Conservation (phyloP, 1,140 invertebrate species). For the Caenorhabditis elegans region DNA sequence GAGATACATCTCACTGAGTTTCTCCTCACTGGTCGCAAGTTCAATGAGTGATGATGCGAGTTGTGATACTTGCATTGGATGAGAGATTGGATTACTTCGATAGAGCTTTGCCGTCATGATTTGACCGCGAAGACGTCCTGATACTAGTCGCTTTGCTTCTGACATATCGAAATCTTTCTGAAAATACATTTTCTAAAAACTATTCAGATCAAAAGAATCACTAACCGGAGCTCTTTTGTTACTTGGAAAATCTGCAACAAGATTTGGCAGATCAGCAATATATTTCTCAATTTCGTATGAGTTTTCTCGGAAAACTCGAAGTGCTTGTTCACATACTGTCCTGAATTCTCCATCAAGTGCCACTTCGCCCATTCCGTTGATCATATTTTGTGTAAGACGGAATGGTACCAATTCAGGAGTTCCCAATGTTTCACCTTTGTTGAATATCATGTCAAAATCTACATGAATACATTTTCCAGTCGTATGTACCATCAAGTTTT, state of each 20-base stretch:
- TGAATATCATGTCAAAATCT: constrained; percentile 97
- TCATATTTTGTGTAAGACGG: constrained; percentile 92
- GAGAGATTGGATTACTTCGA: neutral
- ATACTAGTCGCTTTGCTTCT: neutral
- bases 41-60: neutral
- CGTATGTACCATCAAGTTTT: constrained; percentile 92
- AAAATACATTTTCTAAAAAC: no score
- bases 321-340: constrained; percentile 80
- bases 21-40: neutral
- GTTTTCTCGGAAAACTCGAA: constrained; percentile 70
- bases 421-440: constrained; percentile 72
- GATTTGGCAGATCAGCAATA: neutral
- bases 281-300: constrained; percentile 72
- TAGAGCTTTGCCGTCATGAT: neutral
- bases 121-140: neutral
- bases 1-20: neutral
- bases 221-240: neutral
- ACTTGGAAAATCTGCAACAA: neutral
- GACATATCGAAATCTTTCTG: constrained; percentile 28
- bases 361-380: constrained; percentile 75
- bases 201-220: neutral
- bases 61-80: constrained; percentile 12
- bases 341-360: constrained; percentile 87
- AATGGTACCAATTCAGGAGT: constrained; percentile 78
- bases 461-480: constrained; percentile 92